Base-by-base conservation (phyloP, 2,113 vertebrate species). In the Sylvia atricapilla region DNA sequence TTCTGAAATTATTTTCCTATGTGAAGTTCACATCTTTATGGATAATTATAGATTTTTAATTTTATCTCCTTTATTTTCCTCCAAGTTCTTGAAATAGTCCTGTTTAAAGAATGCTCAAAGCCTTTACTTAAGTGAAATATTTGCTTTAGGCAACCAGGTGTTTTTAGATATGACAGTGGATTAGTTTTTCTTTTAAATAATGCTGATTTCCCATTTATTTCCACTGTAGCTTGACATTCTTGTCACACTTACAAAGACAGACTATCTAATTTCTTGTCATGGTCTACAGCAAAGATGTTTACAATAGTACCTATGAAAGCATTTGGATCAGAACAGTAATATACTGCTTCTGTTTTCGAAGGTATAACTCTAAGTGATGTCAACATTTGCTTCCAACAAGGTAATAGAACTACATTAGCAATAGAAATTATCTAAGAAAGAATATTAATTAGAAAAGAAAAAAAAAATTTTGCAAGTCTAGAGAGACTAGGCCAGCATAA, bases 101-200 rank as follows among this genome's bases (percentile, higher is more conserved):
- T 82, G 12, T 59, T 80, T 87, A 73, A 89, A 66, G 15, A 76
- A 67, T 7, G 13, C 7, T 68, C 5, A 10, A 73, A 75, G 10
- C 11, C 39, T 76, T 90, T 75, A 83, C 31, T 67, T 37, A 55
- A 90, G 47, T 74, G 75, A 91, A 85, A 63, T 86, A 84, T 17
- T 84, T 89, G 20, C 20, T 82, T 94, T 82, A 79, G 49, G 30
- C 31, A 79, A 67, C 7, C 37, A 90, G 5, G 4, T 93, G 16
- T 74, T 93, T 93, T 91, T 62, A 28, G 46, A 89, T 76, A 84
- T 58, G 23, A 69, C 19, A 84, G 14, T 47, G 59, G 74, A n/a
- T 85, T 68, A 35, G 24, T 84, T 91, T 95, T 95, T 50, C 18
- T 35, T 43, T 76, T 89, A 91, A 95, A 88, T 92, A 76, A 77